Conservation (phyloP, 2,113 vertebrate genomes). For the Apodemus sylvaticus region DNA sequence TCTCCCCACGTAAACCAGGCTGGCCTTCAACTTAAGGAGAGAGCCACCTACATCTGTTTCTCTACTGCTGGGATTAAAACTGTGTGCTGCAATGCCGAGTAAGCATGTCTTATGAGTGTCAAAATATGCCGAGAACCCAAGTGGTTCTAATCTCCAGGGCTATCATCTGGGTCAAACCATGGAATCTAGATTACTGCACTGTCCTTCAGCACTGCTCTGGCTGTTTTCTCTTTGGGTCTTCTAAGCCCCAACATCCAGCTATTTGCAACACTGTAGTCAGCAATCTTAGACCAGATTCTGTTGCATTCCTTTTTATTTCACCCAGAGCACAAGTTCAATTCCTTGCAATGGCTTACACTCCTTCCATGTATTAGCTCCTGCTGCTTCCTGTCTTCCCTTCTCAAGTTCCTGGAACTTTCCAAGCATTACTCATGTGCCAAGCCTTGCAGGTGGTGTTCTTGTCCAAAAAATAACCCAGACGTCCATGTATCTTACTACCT, state of each 20-base stretch:
- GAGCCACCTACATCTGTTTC: neutral
- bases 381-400: neutral
- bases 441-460: neutral
- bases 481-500: neutral
- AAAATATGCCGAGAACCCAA: neutral
- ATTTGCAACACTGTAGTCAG: neutral
- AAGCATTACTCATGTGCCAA: neutral
- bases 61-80: neutral
- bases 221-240: neutral
- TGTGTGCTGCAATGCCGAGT: neutral
- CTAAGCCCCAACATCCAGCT: neutral
- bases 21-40: neutral
- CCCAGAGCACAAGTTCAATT: neutral
- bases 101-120: neutral
- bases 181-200: rapidly evolving
- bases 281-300: neutral
- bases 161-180: neutral
- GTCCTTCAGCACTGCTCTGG: neutral
- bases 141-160: neutral
- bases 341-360: neutral
- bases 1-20: neutral
- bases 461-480: neutral
- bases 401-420: neutral
- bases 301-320: neutral
- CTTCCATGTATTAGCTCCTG: neutral